phyloP scores from a whole-genome alignment of 1,140 invertebrate species.

The Sycobia sp. region DNA sequence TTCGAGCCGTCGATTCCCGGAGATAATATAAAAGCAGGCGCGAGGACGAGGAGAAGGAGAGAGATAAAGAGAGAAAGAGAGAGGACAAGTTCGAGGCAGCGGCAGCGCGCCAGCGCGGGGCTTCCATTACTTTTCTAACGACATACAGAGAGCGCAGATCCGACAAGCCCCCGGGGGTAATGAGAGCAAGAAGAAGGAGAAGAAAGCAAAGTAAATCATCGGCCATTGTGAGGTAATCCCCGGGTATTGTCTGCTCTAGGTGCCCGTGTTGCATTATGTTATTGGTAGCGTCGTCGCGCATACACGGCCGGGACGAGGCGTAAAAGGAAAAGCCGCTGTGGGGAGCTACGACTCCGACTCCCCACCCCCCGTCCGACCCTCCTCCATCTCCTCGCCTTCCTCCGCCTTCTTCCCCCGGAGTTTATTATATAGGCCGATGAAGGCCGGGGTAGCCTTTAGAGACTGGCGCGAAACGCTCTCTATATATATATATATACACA shows the following conservation, averaged over 20 bases:
- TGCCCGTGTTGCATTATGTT: conserved; percentile 55
- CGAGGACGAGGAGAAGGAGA: conserved; percentile 20
- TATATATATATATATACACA: too few relatives aligned
- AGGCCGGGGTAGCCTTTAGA: too few relatives aligned
- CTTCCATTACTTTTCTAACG: conserved; percentile 58
- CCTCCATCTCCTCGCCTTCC: too few relatives aligned
- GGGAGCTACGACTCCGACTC: too few relatives aligned
- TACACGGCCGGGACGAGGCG: too few relatives aligned
- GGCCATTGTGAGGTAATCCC: conserved; percentile 56
- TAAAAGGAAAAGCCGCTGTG: too few relatives aligned
- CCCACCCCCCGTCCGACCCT: too few relatives aligned
- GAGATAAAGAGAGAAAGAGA: too few relatives aligned
- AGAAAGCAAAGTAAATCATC: conserved; percentile 56
- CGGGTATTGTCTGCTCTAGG: conserved; percentile 50
- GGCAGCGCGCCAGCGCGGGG: background rate
- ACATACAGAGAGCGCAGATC: conserved; percentile 39
- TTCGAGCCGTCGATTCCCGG: conserved; percentile 3
- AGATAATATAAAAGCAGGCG: conserved; percentile 48
- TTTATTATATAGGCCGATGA: too few relatives aligned
- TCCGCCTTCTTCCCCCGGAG: too few relatives aligned
- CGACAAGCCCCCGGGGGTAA: conserved; percentile 56
- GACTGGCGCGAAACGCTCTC: too few relatives aligned
- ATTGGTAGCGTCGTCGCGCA: conserved; percentile 42
- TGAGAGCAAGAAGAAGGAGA: conserved; percentile 44
- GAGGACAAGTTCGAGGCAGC: background rate